Base-by-base conservation (phyloP, 2,888 invertebrate genomes). In the Cotesia congregata region DNA sequence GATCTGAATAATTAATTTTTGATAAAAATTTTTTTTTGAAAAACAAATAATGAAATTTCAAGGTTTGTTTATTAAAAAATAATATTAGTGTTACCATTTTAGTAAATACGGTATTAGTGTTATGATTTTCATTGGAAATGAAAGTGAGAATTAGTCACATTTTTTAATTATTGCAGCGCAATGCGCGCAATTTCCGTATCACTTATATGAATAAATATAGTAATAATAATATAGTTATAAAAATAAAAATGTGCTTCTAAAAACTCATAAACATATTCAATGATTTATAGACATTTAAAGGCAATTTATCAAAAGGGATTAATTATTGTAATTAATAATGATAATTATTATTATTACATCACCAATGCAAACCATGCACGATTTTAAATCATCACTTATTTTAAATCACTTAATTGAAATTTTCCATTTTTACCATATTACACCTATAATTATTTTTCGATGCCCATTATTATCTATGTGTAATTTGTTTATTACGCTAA, bases 81-180 rank as follows among this genome's bases (percentile, higher is more conserved):
- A 30, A 30, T 69, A 20, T 59, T 9, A 50, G 7, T 20, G 50
- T 15, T 40, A 41, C 50, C 1, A 6, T 12, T n/a, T 68, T 12
- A 68, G 2, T 17, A 20, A 7, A 20, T 68, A 15, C 50, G 62
- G 12, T 15, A 62, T 9, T 68, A 50, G 41, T 7, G 74, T 50
- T 6, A 50, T 50, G 7, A 50, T 50, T 50, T 50, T 50, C 50
- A 50, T 50, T 50, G 50, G 50, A 50, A 50, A 78, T 78, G 80
- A 74, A 75, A 70, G 59, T 79, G 78, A 9, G 69, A 20, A 72
- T 76, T n/a, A 76, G 77, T 72, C 70, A 77, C 71, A 12, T 20
- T 67, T 61, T 9, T 12, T 20, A 64, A 72, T 77, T 59, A 69
- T 79, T 80, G 81, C 81, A 74, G 81, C 81, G 78, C 78, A 67